phyloP scores from a whole-genome alignment of 1,140 invertebrate genomes.

The Conus betulinus region DNA sequence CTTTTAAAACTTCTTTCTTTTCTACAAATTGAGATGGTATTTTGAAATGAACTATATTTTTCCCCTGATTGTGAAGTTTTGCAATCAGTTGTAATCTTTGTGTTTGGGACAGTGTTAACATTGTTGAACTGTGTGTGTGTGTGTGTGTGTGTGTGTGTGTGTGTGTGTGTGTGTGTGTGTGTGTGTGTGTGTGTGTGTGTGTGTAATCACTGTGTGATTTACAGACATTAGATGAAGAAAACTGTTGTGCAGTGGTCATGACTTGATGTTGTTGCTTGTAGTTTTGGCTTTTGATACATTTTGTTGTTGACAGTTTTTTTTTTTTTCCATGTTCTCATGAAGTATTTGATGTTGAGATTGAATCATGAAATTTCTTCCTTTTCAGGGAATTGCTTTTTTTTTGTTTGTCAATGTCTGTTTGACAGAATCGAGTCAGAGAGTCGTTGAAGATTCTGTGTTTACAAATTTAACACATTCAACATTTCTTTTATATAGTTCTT shows the following conservation, averaged over 20 bases:
- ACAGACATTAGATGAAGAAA: not conserved
- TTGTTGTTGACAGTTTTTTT: not conserved
- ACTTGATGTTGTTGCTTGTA: constrained; percentile 4
- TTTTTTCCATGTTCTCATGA: not conserved
- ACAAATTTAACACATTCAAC: not conserved
- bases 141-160: constrained; percentile 5
- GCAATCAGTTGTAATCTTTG: constrained; percentile 35
- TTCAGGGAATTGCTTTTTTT: not conserved
- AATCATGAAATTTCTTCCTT: not conserved
- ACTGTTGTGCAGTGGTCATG: not conserved
- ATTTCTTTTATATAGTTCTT: not conserved
- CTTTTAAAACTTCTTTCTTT: not conserved
- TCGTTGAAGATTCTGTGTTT: not conserved
- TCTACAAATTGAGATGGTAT: constrained; percentile 29
- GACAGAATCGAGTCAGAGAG: not conserved
- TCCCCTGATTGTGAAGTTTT: constrained; percentile 37
- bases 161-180: too few relatives aligned
- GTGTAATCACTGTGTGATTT: not conserved
- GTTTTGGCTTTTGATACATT: not conserved
- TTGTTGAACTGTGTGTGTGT: not conserved
- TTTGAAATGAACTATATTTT: constrained; percentile 31
- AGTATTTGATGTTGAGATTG: not conserved
- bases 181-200: constrained; percentile 8
- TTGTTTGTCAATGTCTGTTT: not conserved
- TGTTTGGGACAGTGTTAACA: not conserved